A percentile compares a stretch with the other conserved stretches of the same genome.
These are phyloP conservation scores for Lagorchestes hirsutus DNA, from an alignment of 2,797 vertebrate genomes.

Conservation along the genomic window DNA sequence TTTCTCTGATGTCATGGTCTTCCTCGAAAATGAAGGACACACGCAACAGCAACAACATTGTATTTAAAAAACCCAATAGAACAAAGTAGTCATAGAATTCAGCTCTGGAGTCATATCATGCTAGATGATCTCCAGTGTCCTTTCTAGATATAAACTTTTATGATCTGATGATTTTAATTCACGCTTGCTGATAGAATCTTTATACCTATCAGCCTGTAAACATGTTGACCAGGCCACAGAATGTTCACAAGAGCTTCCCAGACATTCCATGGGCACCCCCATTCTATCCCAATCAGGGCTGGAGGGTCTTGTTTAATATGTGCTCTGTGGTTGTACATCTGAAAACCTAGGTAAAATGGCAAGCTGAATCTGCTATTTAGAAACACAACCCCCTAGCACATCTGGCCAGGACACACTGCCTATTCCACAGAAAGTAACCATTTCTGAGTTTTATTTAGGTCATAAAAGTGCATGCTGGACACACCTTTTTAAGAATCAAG, in stretches of 20 bases:
- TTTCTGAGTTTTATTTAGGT: constrained; percentile 83
- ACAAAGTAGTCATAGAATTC: not conserved
- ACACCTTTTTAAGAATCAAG: constrained; percentile 75
- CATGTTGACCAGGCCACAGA: constrained; percentile 57
- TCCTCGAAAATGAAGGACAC: too few species aligned
- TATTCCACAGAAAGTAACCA: constrained; percentile 75
- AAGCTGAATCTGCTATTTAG: constrained; percentile 63
- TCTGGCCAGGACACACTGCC: constrained; percentile 76
- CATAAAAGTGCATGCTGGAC: constrained; percentile 79
- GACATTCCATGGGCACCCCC: constrained; percentile 48
- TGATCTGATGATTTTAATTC: constrained; percentile 40
- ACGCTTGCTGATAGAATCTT: constrained; percentile 72
- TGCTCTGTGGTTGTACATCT: constrained; percentile 7
- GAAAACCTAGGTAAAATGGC: constrained; percentile 68
- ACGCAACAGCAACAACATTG: not conserved
- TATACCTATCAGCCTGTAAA: constrained; percentile 31
- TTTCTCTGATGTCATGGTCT: too few species aligned
- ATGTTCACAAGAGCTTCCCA: constrained; percentile 55
- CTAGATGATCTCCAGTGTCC: not conserved
- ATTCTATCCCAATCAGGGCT: constrained; percentile 15
- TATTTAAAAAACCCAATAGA: not conserved
- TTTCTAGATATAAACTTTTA: constrained; percentile 46
- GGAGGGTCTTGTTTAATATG: constrained; percentile 26
- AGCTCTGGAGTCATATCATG: not conserved
- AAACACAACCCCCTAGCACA: constrained; percentile 71